phyloP scores from a whole-genome alignment of 1,140 invertebrate genomes.

The Hesperophylax magnus region DNA sequence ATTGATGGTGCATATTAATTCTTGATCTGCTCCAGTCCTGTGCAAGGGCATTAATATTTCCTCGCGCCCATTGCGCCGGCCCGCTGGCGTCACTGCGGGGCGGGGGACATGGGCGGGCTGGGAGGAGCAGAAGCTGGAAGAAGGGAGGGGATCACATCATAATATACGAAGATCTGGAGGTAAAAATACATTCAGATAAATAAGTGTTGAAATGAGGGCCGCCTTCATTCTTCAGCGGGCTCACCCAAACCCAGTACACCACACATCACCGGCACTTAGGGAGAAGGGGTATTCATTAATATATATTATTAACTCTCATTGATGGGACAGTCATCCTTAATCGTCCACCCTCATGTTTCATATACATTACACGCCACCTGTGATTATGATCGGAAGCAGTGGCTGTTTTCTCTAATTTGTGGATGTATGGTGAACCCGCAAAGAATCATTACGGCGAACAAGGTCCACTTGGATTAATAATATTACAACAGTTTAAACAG shows the following conservation, averaged over 20 bases:
- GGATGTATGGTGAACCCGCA: no score
- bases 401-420: no score
- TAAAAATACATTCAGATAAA: conserved; percentile 42
- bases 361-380: no score
- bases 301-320: not conserved
- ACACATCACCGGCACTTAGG: not conserved
- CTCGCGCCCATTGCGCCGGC: conserved; percentile 31
- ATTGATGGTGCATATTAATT: not conserved
- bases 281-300: not conserved
- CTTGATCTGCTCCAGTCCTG: not conserved
- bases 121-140: not conserved
- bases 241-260: not conserved
- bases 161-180: conserved; percentile 22
- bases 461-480: no score
- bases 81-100: conserved; percentile 22
- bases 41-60: conserved; percentile 34
- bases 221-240: conserved; percentile 17
- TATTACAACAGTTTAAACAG: no score
- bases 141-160: not conserved
- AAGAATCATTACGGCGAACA: no score
- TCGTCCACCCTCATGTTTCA: not conserved
- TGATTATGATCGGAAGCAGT: no score
- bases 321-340: not conserved
- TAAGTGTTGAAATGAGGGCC: conserved; percentile 30
- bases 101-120: not conserved